phyloP scores from a whole-genome alignment of 2,113 vertebrate species.

The Sus scrofa region T2T-Sscrofa CM000813.6:4834501-4835000 shows the following conservation, averaged over 20 bases:
- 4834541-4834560: no score
- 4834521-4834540: no score
- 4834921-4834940: not conserved
- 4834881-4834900: not conserved
- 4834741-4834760: not conserved
- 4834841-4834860: not conserved
- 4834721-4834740: not conserved
- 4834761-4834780: not conserved
- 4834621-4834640: no score
- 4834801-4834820: not conserved
- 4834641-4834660: no score
- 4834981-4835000: not conserved
- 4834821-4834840: not conserved
- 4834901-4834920: not conserved
- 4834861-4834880: not conserved
- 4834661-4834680: no score
- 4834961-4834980: not conserved
- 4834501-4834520: no score
- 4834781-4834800: not conserved
- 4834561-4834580: no score
- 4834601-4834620: no score
- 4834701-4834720: not conserved
- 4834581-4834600: no score
- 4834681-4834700: no score
- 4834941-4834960: fast-evolving